Evolutionary conservation across 2,797 vertebrate genomes (phyloP).

Genomic region (Sphenodon punctatus): DNA sequence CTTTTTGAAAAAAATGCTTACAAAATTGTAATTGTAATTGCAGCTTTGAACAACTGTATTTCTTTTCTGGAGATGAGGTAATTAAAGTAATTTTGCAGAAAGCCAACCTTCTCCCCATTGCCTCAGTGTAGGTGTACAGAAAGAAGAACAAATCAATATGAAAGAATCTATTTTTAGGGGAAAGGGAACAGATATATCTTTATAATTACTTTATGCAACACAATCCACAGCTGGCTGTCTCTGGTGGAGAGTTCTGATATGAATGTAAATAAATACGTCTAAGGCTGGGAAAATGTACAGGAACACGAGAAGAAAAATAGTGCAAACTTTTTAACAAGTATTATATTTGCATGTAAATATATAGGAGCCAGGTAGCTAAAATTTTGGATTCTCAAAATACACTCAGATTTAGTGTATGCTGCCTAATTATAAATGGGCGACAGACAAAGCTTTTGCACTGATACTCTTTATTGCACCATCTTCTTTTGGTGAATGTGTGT

Average conservation of each 20-base stretch:
- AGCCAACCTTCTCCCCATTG: slow-evolving; percentile 57
- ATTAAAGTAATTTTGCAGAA: slow-evolving; percentile 71
- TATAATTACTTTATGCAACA: slow-evolving; percentile 52
- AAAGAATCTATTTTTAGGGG: slow-evolving; percentile 42
- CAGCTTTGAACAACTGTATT: slow-evolving; percentile 67
- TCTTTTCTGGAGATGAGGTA: slow-evolving; percentile 67
- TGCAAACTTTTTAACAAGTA: neutral
- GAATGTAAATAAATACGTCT: slow-evolving; percentile 50
- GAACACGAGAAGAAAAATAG: neutral
- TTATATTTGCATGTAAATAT: slow-evolving; percentile 15
- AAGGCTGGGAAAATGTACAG: slow-evolving; percentile 33
- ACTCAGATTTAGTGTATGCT: neutral
- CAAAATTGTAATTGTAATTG: slow-evolving; percentile 59
- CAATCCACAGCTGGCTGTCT: slow-evolving; percentile 38
- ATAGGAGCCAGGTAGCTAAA: neutral
- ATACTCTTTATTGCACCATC: too few relatives aligned
- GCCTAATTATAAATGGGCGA: neutral
- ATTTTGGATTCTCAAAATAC: neutral
- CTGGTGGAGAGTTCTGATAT: slow-evolving; percentile 49
- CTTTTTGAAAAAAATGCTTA: slow-evolving; percentile 52
- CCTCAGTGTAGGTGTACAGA: slow-evolving; percentile 44
- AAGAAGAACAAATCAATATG: slow-evolving; percentile 65
- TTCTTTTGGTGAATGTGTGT: too few relatives aligned
- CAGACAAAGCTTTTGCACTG: too few relatives aligned
- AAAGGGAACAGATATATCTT: slow-evolving; percentile 47